These are phyloP conservation scores for Ophiodon elongatus DNA, from an alignment of 2,113 vertebrate species.

Conservation along the genomic window DNA sequence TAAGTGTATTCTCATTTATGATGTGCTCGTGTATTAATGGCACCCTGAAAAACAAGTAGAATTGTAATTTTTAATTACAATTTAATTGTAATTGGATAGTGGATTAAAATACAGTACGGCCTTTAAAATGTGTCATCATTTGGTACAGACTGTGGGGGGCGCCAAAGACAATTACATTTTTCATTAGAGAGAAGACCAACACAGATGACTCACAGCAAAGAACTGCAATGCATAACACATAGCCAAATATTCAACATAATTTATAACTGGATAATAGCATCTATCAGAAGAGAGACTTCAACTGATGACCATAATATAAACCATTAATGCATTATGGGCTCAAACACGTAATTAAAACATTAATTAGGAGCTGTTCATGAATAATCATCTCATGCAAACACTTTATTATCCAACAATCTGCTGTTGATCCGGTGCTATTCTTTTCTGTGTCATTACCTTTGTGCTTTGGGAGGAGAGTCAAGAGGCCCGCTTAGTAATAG, in stretches of 20 bases:
- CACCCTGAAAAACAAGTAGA: background rate
- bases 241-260: background rate
- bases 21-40: background rate
- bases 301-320: background rate
- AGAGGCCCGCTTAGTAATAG: conserved; percentile 17
- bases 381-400: background rate
- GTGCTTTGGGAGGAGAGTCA: conserved; percentile 19
- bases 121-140: background rate
- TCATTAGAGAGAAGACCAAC: background rate
- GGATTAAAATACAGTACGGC: background rate
- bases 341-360: background rate
- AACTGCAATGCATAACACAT: background rate
- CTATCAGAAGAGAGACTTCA: background rate
- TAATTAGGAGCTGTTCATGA: background rate
- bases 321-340: background rate
- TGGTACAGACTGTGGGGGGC: conserved; percentile 41
- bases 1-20: background rate
- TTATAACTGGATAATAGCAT: background rate
- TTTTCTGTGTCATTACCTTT: conserved; percentile 22
- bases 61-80: too few species aligned
- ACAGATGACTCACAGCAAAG: background rate
- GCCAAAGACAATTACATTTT: conserved; percentile 44
- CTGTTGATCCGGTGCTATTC: background rate
- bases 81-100: background rate
- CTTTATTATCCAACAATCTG: conserved; percentile 22